Evolutionary conservation across 35 echinoderm and acorn worm species (phyloP), one percentile per base, ranked within the genome.

Genomic region (Amphiura filiformis): DNA sequence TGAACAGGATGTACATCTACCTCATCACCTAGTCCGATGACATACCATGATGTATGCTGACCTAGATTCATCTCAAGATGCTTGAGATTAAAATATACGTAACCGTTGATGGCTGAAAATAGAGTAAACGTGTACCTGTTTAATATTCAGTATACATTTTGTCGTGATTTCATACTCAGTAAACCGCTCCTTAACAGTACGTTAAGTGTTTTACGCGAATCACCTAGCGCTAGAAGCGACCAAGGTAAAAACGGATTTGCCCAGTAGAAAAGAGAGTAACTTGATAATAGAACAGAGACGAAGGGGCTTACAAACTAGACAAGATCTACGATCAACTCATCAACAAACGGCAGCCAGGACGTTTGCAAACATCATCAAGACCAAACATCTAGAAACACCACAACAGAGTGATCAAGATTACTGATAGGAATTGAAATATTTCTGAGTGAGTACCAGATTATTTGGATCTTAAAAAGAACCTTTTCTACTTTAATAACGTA

Each of bases 1-100:
- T 92, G 91, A 1, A 92, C 91, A 13, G 84, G 35, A 47, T 92
- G 91, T 34, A 92, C 44, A 57, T 92, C 91, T 1, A 87, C 76
- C 36, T 92, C 84, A 77, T 82, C 77, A 4, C 91, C 91, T 26
- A 92, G 78, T 34, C 91, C 85, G 37, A 92, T 38, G n/a, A 92
- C 76, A 83, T 92, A 88, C 91, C 91, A 92, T 0, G 33, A 84
- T 2, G 83, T 80, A 26, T 38, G 35, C 34, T 92, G 78, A 22
- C 70, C 79, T 35, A 82, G 38, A 0, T 0, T 39, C 86, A 92
- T 87, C 37, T 87, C 85, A 39, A 92, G 85, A 31, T 80, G 44
- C n/a, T 82, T 1, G 12, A 92, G 85, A 78, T 92, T 92, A 52
- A 32, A 39, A 56, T 88, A 92, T 0, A 92, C 30, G 13, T 34